These are phyloP conservation scores for Diacarnus erythraeanus DNA, from an alignment of 37 sponge, comb jelly and placozoan species.

Conservation along the genomic window DNA sequence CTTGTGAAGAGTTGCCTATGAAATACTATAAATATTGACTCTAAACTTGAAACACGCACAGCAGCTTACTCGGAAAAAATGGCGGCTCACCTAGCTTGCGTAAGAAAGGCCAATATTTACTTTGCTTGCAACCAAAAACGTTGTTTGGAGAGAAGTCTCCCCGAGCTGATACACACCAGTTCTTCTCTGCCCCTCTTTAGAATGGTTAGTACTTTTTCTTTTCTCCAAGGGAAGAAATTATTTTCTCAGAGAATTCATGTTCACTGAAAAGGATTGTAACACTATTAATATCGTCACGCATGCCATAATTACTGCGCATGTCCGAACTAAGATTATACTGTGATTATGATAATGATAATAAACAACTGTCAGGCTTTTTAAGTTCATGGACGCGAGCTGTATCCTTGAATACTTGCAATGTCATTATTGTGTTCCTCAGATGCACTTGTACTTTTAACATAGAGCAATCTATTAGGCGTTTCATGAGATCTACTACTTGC, in stretches of 20 bases:
- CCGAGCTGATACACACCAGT: neutral
- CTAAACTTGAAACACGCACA: neutral
- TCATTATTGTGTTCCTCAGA: neutral
- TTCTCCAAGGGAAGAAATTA: constrained; percentile 60
- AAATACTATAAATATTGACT: neutral
- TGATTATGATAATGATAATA: neutral
- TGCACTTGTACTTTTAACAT: constrained; percentile 21
- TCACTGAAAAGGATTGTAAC: constrained; percentile 49
- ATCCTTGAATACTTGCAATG: neutral
- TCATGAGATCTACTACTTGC: neutral
- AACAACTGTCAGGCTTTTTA: neutral
- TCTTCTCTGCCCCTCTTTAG: neutral
- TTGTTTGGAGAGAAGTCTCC: constrained; percentile 8
- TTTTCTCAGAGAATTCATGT: constrained; percentile 31
- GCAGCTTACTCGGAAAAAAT: constrained; percentile 19
- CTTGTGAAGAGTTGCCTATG: neutral
- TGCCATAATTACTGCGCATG: constrained; percentile 40
- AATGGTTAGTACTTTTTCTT: neutral
- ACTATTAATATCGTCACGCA: neutral
- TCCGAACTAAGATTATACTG: neutral
- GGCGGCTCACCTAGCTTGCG: constrained; percentile 57
- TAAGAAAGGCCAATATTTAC: neutral
- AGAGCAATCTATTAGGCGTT: constrained; percentile 72
- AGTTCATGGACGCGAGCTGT: neutral
- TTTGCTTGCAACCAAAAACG: neutral